phyloP scores from a whole-genome alignment of 1,140 invertebrate species.

The Chironomus striatipennis region DNA sequence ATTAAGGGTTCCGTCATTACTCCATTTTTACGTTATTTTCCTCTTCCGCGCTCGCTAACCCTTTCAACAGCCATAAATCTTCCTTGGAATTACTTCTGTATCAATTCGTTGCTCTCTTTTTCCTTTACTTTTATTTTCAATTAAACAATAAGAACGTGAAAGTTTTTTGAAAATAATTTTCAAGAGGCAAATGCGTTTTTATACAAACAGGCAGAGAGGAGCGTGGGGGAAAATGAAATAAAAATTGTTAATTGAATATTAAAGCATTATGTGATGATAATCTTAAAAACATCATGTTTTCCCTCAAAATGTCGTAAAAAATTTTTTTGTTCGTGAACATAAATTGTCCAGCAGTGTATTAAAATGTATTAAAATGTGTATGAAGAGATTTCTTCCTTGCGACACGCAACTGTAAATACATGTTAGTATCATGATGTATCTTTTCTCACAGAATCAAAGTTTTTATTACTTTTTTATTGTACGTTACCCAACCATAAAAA shows the following conservation, averaged over 20 bases:
- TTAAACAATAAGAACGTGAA: neutral
- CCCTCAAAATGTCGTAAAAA: too few species aligned
- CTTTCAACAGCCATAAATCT: conserved; percentile 6
- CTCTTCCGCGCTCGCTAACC: neutral
- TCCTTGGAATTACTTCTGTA: neutral
- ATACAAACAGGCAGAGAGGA: too few species aligned
- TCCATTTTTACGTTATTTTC: too few species aligned
- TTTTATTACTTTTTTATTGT: conserved; percentile 19
- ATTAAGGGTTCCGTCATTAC: too few species aligned
- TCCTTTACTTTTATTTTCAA: neutral
- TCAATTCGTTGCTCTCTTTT: neutral
- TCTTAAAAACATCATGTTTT: too few species aligned
- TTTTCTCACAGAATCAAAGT: conserved; percentile 10
- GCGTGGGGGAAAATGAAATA: neutral
- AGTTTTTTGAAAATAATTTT: neutral
- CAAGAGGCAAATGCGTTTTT: neutral
- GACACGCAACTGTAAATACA: neutral
- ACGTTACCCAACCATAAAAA: conserved; percentile 18
- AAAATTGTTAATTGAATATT: conserved; percentile 15
- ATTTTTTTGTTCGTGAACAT: too few species aligned
- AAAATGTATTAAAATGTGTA: too few species aligned
- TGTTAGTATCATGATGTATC: neutral
- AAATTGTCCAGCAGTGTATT: too few species aligned
- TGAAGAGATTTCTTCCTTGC: too few species aligned
- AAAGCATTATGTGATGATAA: neutral